phyloP scores from a whole-genome alignment of 1,140 invertebrate genomes.

The Plectrocnemia conspersa region DNA sequence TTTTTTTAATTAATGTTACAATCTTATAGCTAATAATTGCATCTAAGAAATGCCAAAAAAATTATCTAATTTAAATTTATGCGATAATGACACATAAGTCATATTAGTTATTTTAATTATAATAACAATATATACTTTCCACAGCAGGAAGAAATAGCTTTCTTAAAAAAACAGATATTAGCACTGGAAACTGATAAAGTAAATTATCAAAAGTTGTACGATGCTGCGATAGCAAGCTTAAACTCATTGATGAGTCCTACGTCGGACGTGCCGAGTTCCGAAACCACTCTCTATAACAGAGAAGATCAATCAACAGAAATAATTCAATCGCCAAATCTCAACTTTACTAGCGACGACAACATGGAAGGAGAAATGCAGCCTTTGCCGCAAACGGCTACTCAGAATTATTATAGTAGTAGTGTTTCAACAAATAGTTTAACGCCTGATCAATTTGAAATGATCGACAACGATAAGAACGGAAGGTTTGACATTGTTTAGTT shows the following conservation, averaged over 20 bases:
- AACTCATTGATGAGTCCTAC: slow-evolving; percentile 48
- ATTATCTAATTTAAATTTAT: too few species aligned
- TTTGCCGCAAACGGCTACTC: slow-evolving; percentile 44
- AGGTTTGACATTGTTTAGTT: slow-evolving; percentile 35
- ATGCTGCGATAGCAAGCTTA: slow-evolving; percentile 48
- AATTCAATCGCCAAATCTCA: slow-evolving; percentile 31
- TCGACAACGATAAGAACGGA: slow-evolving; percentile 47
- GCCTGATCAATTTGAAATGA: slow-evolving; percentile 51
- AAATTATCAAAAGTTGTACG: slow-evolving; percentile 53
- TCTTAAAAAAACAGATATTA: slow-evolving; percentile 52
- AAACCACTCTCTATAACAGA: slow-evolving; percentile 29
- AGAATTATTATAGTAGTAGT: slow-evolving; percentile 50
- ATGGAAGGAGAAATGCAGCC: slow-evolving; percentile 38
- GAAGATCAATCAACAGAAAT: slow-evolving; percentile 16
- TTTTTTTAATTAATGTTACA: too few species aligned
- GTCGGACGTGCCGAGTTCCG: slow-evolving; percentile 39
- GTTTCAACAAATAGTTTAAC: slow-evolving; percentile 48
- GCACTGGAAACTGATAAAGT: slow-evolving; percentile 55
- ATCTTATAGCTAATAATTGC: too few species aligned
- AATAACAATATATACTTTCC: slow-evolving; percentile 35
- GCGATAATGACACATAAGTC: too few species aligned
- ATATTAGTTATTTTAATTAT: background rate
- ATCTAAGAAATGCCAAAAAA: too few species aligned
- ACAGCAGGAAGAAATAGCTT: slow-evolving; percentile 53
- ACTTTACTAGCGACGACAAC: slow-evolving; percentile 42